Evolutionary conservation across 1,140 invertebrate genomes (phyloP).

Genomic region (Oncopodura yosiiana): DNA sequence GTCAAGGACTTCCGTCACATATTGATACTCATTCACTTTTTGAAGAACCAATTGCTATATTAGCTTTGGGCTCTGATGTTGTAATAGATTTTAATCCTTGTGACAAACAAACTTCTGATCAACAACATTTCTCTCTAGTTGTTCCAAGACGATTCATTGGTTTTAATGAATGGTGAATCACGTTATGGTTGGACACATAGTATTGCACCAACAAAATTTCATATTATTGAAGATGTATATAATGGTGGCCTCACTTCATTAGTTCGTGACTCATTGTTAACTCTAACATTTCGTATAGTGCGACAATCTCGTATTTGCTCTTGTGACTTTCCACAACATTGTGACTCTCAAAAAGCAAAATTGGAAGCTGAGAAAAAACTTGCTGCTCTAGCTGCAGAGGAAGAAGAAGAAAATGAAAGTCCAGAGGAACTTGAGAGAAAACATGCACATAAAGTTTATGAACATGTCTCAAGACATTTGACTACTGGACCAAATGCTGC

Average conservation of each 20-base stretch:
- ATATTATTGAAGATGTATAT: slow-evolving; percentile 50
- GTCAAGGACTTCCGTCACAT: slow-evolving; percentile 86
- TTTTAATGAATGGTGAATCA: slow-evolving; percentile 73
- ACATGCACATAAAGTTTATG: no score
- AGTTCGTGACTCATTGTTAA: slow-evolving; percentile 56
- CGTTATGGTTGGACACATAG: slow-evolving; percentile 77
- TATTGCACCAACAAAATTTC: slow-evolving; percentile 72
- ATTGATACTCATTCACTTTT: slow-evolving; percentile 93
- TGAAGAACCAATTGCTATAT: slow-evolving; percentile 72
- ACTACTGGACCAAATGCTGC: no score
- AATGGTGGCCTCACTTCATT: slow-evolving; percentile 46
- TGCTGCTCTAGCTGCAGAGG: slow-evolving; percentile 58
- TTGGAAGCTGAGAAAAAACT: slow-evolving; percentile 42
- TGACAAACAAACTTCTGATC: no score
- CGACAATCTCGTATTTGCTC: not conserved
- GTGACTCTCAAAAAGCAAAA: slow-evolving; percentile 47
- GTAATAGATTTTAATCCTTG: slow-evolving; percentile 78
- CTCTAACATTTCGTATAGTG: slow-evolving; percentile 72
- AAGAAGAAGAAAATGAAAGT: slow-evolving; percentile 64
- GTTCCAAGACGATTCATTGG: slow-evolving; percentile 65
- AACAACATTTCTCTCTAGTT: slow-evolving; percentile 52
- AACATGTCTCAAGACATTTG: not conserved
- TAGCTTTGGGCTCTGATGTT: slow-evolving; percentile 74
- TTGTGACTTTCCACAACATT: slow-evolving; percentile 45
- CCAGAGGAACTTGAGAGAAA: no score